Base-by-base conservation (phyloP, 2,888 invertebrate genomes). In the Aporophyla nigra region DNA sequence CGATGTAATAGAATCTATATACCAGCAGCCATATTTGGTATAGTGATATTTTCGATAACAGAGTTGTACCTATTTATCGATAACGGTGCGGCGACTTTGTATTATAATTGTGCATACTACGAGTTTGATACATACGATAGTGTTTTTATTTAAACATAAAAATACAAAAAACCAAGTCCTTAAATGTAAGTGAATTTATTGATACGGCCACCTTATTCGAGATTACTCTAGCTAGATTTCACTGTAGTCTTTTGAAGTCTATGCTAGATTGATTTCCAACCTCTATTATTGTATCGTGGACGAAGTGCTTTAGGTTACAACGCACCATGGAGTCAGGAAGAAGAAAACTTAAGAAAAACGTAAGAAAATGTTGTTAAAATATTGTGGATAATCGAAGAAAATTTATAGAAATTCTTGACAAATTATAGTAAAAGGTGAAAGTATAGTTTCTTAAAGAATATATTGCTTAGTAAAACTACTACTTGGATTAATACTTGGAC, bases 181-280 rank as follows among this genome's bases (percentile, higher is more conserved):
- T 53, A 6, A 76, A 76, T 61, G 6, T 33, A 33, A 61, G 9
- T 49, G 67, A 19, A 10, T 54, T n/a, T 61, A 51, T 51, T 61
- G 1, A 61, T 61, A 54, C 19, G 21, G 3, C 61, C 21, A n/a
- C 5, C 2, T n/a, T 24, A 67, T n/a, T 56, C 14, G 10, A 61
- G 27, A 40, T 40, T 46, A 21, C 9, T 70, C 16, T 71, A 78
- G 19, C 24, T 53, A 65, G 51, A 77, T 9, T 58, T 63, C n/a
- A 51, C 12, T 53, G 16, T 24, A 62, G 10, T 62, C 2, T 43
- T 10, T 71, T 33, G 27, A 40, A 71, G 24, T 49, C 53, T 49
- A n/a, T 40, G 40, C 27, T 51, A 51, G 54, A 71, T 61, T 71
- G 24, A 56, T 43, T 16, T 33, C 2, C 1, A 27, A 56, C 5